Conservation (phyloP, 2,113 vertebrate species). For the Micromys minutus region DNA sequence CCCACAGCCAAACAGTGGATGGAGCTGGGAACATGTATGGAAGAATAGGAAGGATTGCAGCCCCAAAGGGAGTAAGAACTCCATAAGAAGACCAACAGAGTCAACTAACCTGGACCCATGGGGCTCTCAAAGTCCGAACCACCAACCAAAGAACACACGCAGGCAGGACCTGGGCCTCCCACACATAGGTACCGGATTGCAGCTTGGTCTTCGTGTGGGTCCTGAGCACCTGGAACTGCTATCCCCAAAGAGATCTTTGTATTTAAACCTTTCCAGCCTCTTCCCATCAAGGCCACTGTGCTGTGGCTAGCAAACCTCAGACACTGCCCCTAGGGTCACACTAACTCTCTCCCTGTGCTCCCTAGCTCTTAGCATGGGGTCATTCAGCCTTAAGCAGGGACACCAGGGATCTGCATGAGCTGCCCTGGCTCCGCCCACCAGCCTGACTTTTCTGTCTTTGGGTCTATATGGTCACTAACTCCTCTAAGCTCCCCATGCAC, state of each 20-base stretch:
- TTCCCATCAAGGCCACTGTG: not conserved
- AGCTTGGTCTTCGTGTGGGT: no score
- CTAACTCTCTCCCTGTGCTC: not conserved
- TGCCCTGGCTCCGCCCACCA: not conserved
- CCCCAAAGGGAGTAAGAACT: no score
- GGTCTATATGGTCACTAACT: not conserved
- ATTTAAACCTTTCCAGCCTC: not conserved
- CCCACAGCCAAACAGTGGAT: no score
- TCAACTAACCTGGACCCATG: no score
- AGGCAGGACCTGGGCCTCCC: no score
- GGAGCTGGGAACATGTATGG: no score
- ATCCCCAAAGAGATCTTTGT: not conserved
- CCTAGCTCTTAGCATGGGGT: not conserved
- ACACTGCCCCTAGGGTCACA: not conserved
- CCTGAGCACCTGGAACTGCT: no score
- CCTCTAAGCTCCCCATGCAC: not conserved
- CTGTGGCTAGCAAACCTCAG: not conserved
- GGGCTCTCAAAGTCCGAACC: no score
- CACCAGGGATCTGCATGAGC: not conserved
- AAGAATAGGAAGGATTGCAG: no score
- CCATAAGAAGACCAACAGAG: no score
- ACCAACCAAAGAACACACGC: no score
- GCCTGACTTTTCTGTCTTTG: not conserved
- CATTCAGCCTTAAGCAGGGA: not conserved
- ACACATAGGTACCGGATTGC: no score